These are phyloP conservation scores for Gambelia wislizenii DNA, from an alignment of 2,797 vertebrate genomes.

Conservation along the genomic window DNA sequence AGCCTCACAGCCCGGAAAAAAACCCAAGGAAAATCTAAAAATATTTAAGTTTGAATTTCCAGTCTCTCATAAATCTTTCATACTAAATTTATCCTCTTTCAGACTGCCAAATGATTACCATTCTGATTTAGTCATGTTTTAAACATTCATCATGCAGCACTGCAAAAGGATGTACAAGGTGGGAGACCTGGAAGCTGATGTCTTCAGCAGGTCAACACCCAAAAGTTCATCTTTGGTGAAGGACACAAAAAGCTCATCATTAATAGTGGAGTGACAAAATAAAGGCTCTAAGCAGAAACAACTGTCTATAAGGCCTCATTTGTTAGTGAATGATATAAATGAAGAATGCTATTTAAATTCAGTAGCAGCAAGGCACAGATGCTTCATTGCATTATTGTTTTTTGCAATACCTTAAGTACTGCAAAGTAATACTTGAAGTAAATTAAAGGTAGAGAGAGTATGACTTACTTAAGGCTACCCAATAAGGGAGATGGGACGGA, in stretches of 20 bases:
- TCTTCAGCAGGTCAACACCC: rapidly evolving
- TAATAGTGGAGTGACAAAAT: not conserved
- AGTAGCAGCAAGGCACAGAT: not conserved
- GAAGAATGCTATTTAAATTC: too few relatives aligned
- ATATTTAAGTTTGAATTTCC: not conserved
- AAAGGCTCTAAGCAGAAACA: rapidly evolving
- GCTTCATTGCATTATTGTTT: not conserved
- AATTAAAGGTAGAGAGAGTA: not conserved
- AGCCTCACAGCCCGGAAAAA: too few relatives aligned
- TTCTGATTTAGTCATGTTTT: not conserved
- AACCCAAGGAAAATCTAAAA: too few relatives aligned
- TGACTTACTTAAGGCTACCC: not conserved
- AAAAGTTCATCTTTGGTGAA: not conserved
- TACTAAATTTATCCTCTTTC: not conserved
- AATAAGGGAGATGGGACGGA: too few relatives aligned
- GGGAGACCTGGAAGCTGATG: not conserved
- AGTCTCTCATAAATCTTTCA: not conserved
- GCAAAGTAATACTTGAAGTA: too few relatives aligned
- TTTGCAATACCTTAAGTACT: not conserved
- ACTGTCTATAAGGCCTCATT: not conserved
- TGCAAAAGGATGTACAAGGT: rapidly evolving
- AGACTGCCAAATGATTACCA: not conserved
- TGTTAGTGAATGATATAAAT: not conserved
- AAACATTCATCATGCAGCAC: not conserved
- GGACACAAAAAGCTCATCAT: not conserved